Percentiles rank a stretch among this genome's conserved stretches.
Evolutionary conservation across 2,888 invertebrate genomes (phyloP).

Genomic region (Dicyrtoma fusca): DNA sequence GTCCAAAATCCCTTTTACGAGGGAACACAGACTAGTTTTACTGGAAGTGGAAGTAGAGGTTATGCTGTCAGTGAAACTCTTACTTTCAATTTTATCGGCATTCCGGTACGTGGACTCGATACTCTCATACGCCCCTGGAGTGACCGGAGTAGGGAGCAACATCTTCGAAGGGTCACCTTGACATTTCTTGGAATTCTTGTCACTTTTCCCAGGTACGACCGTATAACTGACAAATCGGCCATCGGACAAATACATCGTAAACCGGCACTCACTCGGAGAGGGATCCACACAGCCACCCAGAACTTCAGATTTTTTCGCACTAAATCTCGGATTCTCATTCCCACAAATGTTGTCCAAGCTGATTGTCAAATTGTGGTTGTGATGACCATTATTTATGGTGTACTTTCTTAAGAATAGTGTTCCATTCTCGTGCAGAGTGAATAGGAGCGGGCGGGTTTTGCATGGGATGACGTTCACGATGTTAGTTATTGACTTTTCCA

Average conservation of each 20-base stretch:
- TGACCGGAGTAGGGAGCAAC: slow-evolving; percentile 30
- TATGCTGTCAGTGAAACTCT: neutral
- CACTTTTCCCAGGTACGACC: slow-evolving; percentile 36
- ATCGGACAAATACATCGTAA: slow-evolving; percentile 52
- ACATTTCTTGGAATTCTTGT: neutral
- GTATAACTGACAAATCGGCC: slow-evolving; percentile 52
- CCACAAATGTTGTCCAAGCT: slow-evolving; percentile 47
- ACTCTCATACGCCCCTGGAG: slow-evolving; percentile 9
- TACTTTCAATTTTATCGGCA: neutral
- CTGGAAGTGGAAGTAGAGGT: no score
- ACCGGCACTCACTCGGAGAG: slow-evolving; percentile 41
- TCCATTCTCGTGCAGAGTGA: slow-evolving; percentile 54
- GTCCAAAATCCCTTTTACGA: slow-evolving; percentile 45
- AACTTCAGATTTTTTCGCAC: slow-evolving; percentile 53
- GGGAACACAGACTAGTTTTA: slow-evolving; percentile 29
- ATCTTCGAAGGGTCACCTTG: slow-evolving; percentile 5
- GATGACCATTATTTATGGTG: slow-evolving; percentile 46
- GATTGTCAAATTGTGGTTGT: slow-evolving; percentile 39
- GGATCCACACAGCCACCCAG: slow-evolving; percentile 47
- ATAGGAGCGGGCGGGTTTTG: slow-evolving; percentile 44
- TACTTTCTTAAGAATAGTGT: slow-evolving; percentile 50
- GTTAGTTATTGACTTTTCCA: slow-evolving; percentile 35
- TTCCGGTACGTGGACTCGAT: neutral
- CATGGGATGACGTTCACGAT: slow-evolving; percentile 47
- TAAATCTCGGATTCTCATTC: slow-evolving; percentile 51